phyloP scores from a whole-genome alignment of 2,888 invertebrate genomes.

The Sinentomon sp. region DNA sequence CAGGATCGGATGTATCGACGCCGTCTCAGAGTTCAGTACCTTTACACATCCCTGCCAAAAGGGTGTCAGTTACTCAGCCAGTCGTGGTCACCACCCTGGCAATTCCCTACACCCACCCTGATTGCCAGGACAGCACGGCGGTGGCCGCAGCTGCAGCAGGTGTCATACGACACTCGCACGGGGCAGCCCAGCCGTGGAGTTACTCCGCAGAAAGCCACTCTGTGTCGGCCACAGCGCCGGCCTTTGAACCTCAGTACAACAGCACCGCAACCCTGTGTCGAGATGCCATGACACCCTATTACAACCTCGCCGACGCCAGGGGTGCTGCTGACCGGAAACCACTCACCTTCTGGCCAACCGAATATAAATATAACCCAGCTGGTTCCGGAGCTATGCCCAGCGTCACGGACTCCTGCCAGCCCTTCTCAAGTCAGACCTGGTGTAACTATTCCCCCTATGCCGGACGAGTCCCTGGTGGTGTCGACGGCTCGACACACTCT shows the following conservation, averaged over 20 bases:
- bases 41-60: too few species aligned
- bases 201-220: conserved; percentile 33
- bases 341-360: conserved; percentile 24
- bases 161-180: conserved; percentile 40
- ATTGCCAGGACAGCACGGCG: too few species aligned
- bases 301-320: conserved; percentile 37
- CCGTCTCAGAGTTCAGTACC: too few species aligned
- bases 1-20: too few species aligned
- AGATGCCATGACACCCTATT: conserved; percentile 34
- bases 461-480: too few species aligned
- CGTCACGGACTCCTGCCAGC: conserved; percentile 31
- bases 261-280: conserved; percentile 25
- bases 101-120: too few species aligned
- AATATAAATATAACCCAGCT: conserved; percentile 29
- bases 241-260: conserved; percentile 29
- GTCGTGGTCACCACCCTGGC: too few species aligned
- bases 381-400: conserved; percentile 45
- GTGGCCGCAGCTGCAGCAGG: conserved; percentile 30
- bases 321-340: conserved; percentile 19
- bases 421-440: conserved; percentile 26
- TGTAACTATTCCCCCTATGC: too few species aligned
- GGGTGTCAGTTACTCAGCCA: too few species aligned
- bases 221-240: conserved; percentile 23
- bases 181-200: conserved; percentile 33
- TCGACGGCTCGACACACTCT: too few species aligned